Conservation (phyloP, 2,888 invertebrate species). For the Autographa gamma region DNA sequence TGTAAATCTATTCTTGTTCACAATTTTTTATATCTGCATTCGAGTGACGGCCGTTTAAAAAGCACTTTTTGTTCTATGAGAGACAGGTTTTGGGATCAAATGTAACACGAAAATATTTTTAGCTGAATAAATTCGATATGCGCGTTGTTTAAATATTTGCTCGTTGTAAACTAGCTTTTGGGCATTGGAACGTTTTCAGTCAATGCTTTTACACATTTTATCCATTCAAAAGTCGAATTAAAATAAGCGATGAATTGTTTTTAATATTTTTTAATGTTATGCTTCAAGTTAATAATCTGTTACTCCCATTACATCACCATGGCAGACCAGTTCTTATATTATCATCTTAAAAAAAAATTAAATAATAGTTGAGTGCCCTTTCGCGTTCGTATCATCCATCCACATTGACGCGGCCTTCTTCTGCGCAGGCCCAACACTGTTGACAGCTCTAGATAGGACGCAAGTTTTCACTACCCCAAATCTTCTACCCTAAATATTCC, state of each 20-base stretch:
- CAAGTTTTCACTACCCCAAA: background rate
- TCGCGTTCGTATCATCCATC: too few species aligned
- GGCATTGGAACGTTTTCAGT: background rate
- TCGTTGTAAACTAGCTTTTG: constrained; percentile 17
- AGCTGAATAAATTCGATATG: constrained; percentile 20
- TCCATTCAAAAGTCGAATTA: too few species aligned
- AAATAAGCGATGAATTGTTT: too few species aligned
- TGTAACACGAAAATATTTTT: constrained; percentile 41
- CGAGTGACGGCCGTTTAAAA: constrained; percentile 24
- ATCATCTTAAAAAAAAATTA: too few species aligned
- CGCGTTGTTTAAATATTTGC: constrained; percentile 25
- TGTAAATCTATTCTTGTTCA: constrained; percentile 19
- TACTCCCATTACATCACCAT: too few species aligned
- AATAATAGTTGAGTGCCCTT: too few species aligned
- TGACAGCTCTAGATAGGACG: too few species aligned
- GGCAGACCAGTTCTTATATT: too few species aligned
- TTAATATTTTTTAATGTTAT: too few species aligned
- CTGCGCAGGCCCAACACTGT: too few species aligned
- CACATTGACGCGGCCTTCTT: too few species aligned
- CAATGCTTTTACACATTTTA: background rate
- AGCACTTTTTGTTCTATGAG: constrained; percentile 26
- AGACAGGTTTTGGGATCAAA: constrained; percentile 24
- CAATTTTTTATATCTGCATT: background rate
- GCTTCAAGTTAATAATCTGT: too few species aligned
- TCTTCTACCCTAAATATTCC: constrained; percentile 9